Evolutionary conservation across 2,113 vertebrate genomes (phyloP), one percentile per base, ranked within the genome.

Genomic region (Misgurnus anguillicaudatus): DNA sequence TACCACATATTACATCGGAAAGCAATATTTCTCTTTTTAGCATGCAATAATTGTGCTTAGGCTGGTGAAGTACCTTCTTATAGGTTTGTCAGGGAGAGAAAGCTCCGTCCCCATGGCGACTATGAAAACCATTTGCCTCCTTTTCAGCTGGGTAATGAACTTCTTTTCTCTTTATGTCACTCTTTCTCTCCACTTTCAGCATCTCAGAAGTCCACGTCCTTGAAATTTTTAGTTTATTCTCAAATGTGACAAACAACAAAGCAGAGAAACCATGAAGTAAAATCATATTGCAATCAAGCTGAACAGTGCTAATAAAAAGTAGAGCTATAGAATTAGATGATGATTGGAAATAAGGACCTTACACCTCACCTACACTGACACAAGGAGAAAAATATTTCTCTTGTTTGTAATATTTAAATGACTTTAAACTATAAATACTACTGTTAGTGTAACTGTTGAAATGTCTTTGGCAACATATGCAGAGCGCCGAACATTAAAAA

Each of bases 121-220:
- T 63, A 78, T 92, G 89, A 93, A 94, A 93, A 90, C 91, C 91
- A 91, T 92, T 88, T 90, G 90, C 91, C 90, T 92, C 89, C 92
- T 92, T 92, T 92, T 93, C 90, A 93, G 89, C 85, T 53, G 86
- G 88, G 93, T 93, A 94, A 93, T 94, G 91, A 92, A 94, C 91
- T 92, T 92, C 91, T 92, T 88, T 92, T 89, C 90, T 92, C 88
- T 84, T 89, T 88, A 89, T 92, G 91, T 92, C 91, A 91, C 88
- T 92, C 89, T 87, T 91, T 87, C 88, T 86, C 91, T 92, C 89
- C 85, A 90, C 89, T 92, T 88, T 83, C 89, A 89, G 89, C 85
- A 87, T 89, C 87, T 91, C 84, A 89, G 87, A 90, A 90, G 83
- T 90, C 90, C 86, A 80, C 78, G 84, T 90, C 92, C 90, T 92